Conservation (phyloP, 2,113 vertebrate species). For the Climacteris rufus region DNA sequence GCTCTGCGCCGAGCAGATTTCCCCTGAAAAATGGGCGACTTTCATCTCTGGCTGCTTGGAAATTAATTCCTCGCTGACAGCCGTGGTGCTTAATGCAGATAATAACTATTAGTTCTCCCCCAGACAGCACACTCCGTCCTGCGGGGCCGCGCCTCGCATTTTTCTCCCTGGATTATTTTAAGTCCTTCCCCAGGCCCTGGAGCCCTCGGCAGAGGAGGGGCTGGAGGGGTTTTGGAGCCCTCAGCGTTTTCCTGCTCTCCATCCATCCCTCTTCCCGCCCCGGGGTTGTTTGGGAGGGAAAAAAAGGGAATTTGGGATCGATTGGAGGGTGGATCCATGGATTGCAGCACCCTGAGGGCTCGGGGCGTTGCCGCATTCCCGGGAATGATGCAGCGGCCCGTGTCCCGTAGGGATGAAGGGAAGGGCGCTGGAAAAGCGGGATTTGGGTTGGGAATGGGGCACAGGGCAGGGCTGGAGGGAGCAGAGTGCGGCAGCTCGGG, state of each 20-base stretch:
- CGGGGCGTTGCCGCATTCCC: rapidly evolving
- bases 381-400: background rate
- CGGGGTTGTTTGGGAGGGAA: background rate
- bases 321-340: rapidly evolving
- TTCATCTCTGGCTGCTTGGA: slow-evolving; percentile 33
- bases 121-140: slow-evolving; percentile 16
- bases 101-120: slow-evolving; percentile 60
- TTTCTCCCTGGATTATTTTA: slow-evolving; percentile 10
- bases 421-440: background rate
- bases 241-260: background rate
- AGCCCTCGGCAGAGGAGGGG: background rate
- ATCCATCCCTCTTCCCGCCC: background rate
- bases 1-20: background rate
- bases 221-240: background rate
- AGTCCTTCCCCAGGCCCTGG: background rate
- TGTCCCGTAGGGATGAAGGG: background rate
- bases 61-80: slow-evolving; percentile 62
- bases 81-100: slow-evolving; percentile 49
- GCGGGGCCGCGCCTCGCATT: background rate
- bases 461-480: background rate
- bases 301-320: background rate
- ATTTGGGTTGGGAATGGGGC: background rate
- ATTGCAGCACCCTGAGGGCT: background rate
- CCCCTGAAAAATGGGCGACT: slow-evolving; percentile 59
- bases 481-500: rapidly evolving